Evolutionary conservation across 2,113 vertebrate genomes (phyloP), one percentile per base, ranked within the genome.

Genomic region (Hippocampus mohnikei): DNA sequence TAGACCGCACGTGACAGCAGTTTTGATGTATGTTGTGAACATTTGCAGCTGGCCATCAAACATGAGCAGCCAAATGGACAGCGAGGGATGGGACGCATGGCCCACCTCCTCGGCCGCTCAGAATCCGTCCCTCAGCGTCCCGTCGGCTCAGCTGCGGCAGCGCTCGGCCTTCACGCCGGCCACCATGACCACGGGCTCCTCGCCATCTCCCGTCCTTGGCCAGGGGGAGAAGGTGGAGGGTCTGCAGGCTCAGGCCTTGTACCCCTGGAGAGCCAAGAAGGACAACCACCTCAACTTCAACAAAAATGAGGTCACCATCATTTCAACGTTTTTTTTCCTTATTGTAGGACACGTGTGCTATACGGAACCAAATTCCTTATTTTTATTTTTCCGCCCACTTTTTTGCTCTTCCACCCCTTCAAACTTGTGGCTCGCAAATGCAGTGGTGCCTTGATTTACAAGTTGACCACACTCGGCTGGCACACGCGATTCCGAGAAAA

Each of bases 241-340:
- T 18, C 94, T 99, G 1, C 96, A 99, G 85, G 97, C 97, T 0
- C 97, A 99, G 88, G 96, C 97, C 20, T 86, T 99, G 76, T 99
- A 99, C 81, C 97, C 97, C 0, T 99, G 97, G 97, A 93, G 97
- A 82, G 97, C 96, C 0, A 99, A 99, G 84, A 99, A 99, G 73
- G 97, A 99, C 86, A 99, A 99, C 93, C 97, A 99, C 83, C 93
- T 99, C 59, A 99, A 99, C 87, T 99, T 99, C 87, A 99, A 99
- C 90, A 99, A 99, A 84, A 97, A 93, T 2, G 97, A 98, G 48
- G 89, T 89, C 25, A 44, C 9, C 7, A 40, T 23, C 2, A 69
- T 18, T 5, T 7, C 10, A 8, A 55, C 10, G 27, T 23, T 25
- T 55, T 21, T 23, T 48, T 5, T 66, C 11, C n/a, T 7, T 7